These are phyloP conservation scores for Machimus atricapillus DNA, from an alignment of 2,888 invertebrate species.

Conservation along the genomic window DNA sequence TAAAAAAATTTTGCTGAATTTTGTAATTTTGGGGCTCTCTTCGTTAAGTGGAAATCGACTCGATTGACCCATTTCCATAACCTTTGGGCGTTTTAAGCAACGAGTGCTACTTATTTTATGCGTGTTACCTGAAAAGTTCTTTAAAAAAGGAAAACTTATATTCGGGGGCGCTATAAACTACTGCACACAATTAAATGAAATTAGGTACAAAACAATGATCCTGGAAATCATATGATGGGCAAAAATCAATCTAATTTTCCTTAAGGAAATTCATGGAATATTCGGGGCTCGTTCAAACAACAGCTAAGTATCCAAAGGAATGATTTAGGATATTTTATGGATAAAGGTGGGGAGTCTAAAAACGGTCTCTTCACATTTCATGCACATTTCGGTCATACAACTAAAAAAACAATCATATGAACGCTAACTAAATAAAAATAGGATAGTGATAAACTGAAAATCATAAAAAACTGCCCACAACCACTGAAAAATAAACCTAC, in stretches of 20 bases:
- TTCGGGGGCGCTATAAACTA: neutral
- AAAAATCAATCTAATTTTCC: neutral
- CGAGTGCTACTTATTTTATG: neutral
- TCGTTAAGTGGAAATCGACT: neutral
- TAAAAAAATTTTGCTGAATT: conserved; percentile 1
- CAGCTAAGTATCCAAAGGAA: neutral
- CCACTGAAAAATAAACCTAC: conserved; percentile 26
- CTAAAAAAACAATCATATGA: neutral
- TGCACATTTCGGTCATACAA: conserved; percentile 3
- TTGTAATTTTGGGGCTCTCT: conserved; percentile 38
- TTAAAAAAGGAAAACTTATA: conserved; percentile 12
- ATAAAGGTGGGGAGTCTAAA: neutral
- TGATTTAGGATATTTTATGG: neutral
- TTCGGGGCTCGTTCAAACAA: neutral
- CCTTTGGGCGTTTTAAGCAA: neutral
- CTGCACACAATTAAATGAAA: conserved; percentile 14
- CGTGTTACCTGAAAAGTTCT: conserved; percentile 4
- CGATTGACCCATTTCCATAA: conserved; percentile 14
- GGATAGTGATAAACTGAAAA: neutral
- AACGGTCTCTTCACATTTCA: neutral
- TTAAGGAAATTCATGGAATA: neutral
- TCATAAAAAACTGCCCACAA: conserved; percentile 27
- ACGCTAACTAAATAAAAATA: neutral
- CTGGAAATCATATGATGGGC: neutral
- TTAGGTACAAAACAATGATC: conserved; percentile 11